These are phyloP conservation scores for Calliphora vicina DNA, from an alignment of 1,140 invertebrate genomes.

Conservation along the genomic window DNA sequence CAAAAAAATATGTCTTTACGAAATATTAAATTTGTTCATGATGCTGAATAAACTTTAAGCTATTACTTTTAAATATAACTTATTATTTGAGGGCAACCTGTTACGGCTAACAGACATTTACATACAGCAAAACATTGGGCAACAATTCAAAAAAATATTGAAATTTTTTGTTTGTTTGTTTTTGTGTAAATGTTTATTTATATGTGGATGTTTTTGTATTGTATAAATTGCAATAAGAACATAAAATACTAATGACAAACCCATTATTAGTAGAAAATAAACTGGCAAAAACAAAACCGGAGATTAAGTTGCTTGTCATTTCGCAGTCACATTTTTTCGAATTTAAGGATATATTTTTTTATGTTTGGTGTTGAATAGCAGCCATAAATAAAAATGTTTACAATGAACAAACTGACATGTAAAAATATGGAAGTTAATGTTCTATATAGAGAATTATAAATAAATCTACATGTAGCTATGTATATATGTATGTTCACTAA, in stretches of 20 bases:
- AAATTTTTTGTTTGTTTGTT: not conserved
- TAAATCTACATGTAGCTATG: too few relatives aligned
- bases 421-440: too few relatives aligned
- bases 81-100: not conserved
- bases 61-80: too few relatives aligned
- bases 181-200: not conserved
- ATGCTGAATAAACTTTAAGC: too few relatives aligned
- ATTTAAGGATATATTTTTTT: not conserved
- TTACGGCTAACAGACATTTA: not conserved
- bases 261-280: conserved; percentile 33
- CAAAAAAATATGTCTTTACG: too few relatives aligned
- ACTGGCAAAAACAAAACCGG: conserved; percentile 5
- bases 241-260: conserved; percentile 31
- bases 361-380: not conserved
- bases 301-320: conserved; percentile 39
- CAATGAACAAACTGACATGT: too few relatives aligned
- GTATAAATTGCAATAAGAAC: not conserved
- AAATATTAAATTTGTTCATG: too few relatives aligned
- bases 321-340: not conserved
- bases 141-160: not conserved
- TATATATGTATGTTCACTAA: too few relatives aligned
- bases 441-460: too few relatives aligned
- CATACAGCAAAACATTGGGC: not conserved
- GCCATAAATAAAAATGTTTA: too few relatives aligned
- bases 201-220: not conserved